Base-by-base conservation (phyloP, 2,113 vertebrate species). In the Alosa alosa region DNA sequence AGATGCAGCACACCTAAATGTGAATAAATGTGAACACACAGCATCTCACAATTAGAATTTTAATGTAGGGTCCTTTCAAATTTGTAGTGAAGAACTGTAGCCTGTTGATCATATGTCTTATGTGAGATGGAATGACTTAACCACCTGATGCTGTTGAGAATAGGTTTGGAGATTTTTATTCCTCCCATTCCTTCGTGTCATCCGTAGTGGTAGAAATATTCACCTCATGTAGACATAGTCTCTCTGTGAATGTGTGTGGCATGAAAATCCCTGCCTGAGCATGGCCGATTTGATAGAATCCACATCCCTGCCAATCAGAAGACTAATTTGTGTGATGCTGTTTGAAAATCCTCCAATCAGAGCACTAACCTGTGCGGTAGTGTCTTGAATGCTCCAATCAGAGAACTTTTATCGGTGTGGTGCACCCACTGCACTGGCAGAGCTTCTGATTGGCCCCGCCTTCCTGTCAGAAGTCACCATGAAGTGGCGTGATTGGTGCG, bases 301-400 rank as follows among this genome's bases (percentile, higher is more conserved):
- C 41, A 5, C 81, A 22, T 55, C 81, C 81, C 44, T 83, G 41
- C 64, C 83, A 87, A 86, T 90, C 84, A 85, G 86, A 87, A 88
- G 87, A 89, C 84, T 88, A 64, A 68, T 50, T 17, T 45, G 85
- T 83, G 85, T 82, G 83, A 82, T 87, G 6, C 25, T 36, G 83
- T 86, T 81, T 83, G 83, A 45, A 82, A 57, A 52, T 85, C 47
- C 46, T 81, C 41, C 57, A 84, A 68, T 84, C 41, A 46, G 83
- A 81, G 82, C 46, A 49, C 55, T 18, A 25, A 82, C 36, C 11
- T 45, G 25, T 85, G 86, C 90, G 85, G 41, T 60, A 84, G 86
- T 83, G 82, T 44, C 81, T 81, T 36, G 8, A 39, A 78, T 17
- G 72, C 25, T 36, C 72, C 72, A 78, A 78, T 78, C 72, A 78